phyloP scores from a whole-genome alignment of 2,888 invertebrate genomes.

The Drosophila crucigera region DNA sequence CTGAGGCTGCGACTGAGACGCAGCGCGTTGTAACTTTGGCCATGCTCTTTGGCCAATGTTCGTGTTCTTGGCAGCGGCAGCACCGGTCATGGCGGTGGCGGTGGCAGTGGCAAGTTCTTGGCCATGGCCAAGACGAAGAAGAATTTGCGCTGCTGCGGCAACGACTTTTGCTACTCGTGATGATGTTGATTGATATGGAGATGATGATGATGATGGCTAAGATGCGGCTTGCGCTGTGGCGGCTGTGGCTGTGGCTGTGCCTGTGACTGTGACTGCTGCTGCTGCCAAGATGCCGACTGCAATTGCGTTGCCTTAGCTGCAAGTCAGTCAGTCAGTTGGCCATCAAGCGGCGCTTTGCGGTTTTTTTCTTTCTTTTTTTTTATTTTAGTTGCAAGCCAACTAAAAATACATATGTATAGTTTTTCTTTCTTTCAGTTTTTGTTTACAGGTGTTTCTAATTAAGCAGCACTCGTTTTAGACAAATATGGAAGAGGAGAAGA shows the following conservation, averaged over 20 bases:
- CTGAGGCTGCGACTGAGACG: constrained; percentile 25
- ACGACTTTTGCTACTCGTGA: constrained; percentile 34
- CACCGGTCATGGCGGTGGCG: constrained; percentile 5
- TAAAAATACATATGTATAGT: constrained; percentile 16
- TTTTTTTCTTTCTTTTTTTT: constrained; percentile 24
- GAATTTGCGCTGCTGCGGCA: constrained; percentile 59
- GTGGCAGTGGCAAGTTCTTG: constrained; percentile 63
- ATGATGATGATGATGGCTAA: constrained; percentile 54
- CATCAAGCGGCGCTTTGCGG: constrained; percentile 78
- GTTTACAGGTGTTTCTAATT: constrained; percentile 76
- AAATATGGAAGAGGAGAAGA: constrained; percentile 42
- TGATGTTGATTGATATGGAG: constrained; percentile 56
- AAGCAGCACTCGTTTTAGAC: constrained; percentile 67
- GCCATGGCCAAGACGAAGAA: constrained; percentile 69
- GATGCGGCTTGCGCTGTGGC: constrained; percentile 18
- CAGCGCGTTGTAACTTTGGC: constrained; percentile 69
- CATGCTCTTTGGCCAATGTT: constrained; percentile 72
- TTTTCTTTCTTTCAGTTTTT: constrained; percentile 14
- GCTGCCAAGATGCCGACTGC: constrained; percentile 34
- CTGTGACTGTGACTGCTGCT: constrained; percentile 25
- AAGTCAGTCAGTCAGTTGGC: constrained; percentile 76
- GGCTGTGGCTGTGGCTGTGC: constrained; percentile 35
- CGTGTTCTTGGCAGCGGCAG: constrained; percentile 42
- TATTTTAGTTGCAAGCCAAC: constrained; percentile 23
- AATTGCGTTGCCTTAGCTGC: constrained; percentile 56